Base-by-base conservation (phyloP, 2,797 vertebrate species). In the Moxostoma hubbsi region DNA sequence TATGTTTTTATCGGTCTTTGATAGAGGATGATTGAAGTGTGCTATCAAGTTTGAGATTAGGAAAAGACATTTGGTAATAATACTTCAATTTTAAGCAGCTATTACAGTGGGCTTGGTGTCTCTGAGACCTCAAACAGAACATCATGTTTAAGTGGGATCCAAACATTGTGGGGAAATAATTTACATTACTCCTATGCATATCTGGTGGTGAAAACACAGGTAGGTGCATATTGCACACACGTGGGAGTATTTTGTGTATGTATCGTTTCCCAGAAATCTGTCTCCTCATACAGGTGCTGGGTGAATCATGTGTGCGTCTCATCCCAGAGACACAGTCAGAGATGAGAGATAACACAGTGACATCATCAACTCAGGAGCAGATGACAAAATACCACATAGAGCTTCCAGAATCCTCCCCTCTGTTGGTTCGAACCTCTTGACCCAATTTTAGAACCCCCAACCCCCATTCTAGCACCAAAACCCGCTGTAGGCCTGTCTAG, bases 231-330 rank as follows among this genome's bases (percentile, higher is more conserved):
- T 73, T 66, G 46, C 63, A 75, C 73, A 65, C 43, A 75, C 53
- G 70, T 82, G 81, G 45, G 80, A 74, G 80, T 74, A 12, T 61
- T 68, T 76, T 36, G 63, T 71, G 68, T 75, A 46, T 72, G 69
- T 68, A 69, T 62, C 59, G 61, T 79, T 82, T 83, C 74, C 83
- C 77, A 65, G 79, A 85, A 86, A 82, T 83, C 74, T 74, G 66
- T 71, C 81, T 78, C 49, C 75, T 82, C 71, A 79, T 63, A 45
- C 84, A 83, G 81, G 84, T 85, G 84, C 72, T 78, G 63, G 51
- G 69, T 83, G 78, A 84, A 84, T 76, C 67, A 79, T 76, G 45
- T 53, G 66, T 61, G 64, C 51, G 59, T 64, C 72, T 69, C 69
- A 69, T 77, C 58, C 70, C 63, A 78, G 58, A 58, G 46, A 75